These are phyloP conservation scores for Lamproptera curius DNA, from an alignment of 2,888 invertebrate genomes.

Conservation along the genomic window DNA sequence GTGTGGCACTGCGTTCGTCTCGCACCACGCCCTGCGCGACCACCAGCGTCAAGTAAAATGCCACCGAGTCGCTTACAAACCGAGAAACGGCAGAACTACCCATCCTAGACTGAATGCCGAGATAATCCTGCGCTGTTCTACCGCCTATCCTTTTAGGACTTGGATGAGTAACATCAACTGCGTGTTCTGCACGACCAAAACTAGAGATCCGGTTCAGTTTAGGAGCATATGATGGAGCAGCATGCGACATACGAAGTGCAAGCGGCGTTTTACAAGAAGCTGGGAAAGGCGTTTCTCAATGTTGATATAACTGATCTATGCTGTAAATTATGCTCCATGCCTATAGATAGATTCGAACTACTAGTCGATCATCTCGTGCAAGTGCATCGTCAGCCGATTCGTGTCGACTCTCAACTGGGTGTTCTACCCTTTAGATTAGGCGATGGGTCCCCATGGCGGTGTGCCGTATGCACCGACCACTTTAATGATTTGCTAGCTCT, in stretches of 20 bases:
- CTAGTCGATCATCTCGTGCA: conserved; percentile 59
- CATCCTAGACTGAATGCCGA: conserved; percentile 62
- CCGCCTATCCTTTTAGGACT: conserved; percentile 64
- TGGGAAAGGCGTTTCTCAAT: conserved; percentile 66
- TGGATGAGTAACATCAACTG: conserved; percentile 70
- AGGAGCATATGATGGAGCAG: conserved; percentile 53
- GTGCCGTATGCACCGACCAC: conserved; percentile 63
- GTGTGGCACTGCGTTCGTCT: conserved; percentile 64
- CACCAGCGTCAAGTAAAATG: conserved; percentile 67
- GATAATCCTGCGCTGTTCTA: conserved; percentile 64
- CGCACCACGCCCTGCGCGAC: conserved; percentile 59
- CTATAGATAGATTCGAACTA: conserved; percentile 50
- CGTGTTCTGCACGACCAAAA: conserved; percentile 64
- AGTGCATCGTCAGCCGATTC: conserved; percentile 61
- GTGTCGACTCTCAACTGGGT: conserved; percentile 59
- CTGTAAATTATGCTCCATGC: conserved; percentile 63
- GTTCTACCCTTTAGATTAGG: conserved; percentile 61
- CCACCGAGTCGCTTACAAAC: conserved; percentile 58
- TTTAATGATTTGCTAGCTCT: conserved; percentile 64
- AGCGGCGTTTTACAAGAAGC: conserved; percentile 65
- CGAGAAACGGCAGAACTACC: conserved; percentile 57
- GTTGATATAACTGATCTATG: conserved; percentile 67
- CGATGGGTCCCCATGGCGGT: conserved; percentile 64
- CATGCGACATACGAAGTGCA: conserved; percentile 64
- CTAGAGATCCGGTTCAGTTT: conserved; percentile 55